Base-by-base conservation (phyloP, 1,140 invertebrate species). In the Spodoptera litura region DNA sequence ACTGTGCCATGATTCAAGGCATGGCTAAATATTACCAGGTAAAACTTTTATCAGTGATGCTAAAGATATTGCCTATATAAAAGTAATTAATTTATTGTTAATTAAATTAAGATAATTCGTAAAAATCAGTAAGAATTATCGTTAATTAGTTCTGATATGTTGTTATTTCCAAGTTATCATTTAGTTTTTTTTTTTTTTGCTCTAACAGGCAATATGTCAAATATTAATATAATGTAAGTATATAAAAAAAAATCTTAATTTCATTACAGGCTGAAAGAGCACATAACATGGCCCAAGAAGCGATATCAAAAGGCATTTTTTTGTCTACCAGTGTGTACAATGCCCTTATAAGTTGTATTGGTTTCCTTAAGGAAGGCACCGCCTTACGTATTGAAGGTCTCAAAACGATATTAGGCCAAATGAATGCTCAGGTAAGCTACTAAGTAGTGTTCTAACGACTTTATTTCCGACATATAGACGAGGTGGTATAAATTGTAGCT, bases 281-380 rank as follows among this genome's bases (percentile, higher is more conserved):
- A 1, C 96, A 95, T 89, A 78, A 95, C 0, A 86, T 98, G 55
- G 96, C 96, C 68, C 89, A 96, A 66, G 96, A 98, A 90, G 96
- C 97, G 10, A 87, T 95, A 74, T 90, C 96, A 38, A 96, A 97
- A 83, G 95, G 96, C 25, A 89, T 98, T 4, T 85, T 93, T n/a
- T 83, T 98, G 8, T 96, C 96, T 79, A 90, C 96, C 0, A 94
- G 95, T 82, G 96, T 96, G 0, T 98, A 96, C 78, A 98, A 98
- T 94, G 84, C 95, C 5, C 84, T 98, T 2, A 95, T 98, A n/a
- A 86, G 84, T 25, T 93, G 96, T 68, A 87, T 96, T 0, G 93
- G 95, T 61, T 95, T 96, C 51, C 62, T 97, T 0, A 96, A 95
- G 85, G 96, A 97, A 88, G 95, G 95, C 1, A 95, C 93, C 56